Base-by-base conservation (phyloP, 2,797 vertebrate genomes). In the Spinus pinus region DNA sequence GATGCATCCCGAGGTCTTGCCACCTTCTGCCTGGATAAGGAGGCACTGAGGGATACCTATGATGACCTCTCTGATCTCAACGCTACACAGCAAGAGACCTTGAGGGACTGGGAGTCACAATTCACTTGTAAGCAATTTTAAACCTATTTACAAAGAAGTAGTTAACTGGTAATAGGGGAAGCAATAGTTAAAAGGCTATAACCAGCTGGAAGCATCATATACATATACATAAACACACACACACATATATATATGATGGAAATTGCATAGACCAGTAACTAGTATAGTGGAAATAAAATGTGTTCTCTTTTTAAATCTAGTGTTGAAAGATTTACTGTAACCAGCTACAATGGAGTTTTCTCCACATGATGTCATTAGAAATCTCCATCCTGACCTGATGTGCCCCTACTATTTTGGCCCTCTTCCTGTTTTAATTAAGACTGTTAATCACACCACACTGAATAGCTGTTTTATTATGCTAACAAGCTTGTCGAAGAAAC, bases 11-110 rank as follows among this genome's bases (percentile, higher is more conserved):
- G 99, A 94, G 99, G 99, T 42, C 98, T 99, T 85, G 99, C 99
- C n/a, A 99, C 99, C 0, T 99, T 99, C 96, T 99, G 99, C 95
- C 97, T 99, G 97, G 99, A 99, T 91, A 99, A 99, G 92, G 99
- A 99, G 53, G 99, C 99, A 10, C 97, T 99, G 97, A 99, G 98
- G 79, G 99, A 99, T 18, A 97, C 98, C 10, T 98, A 98, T 5
- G 99, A 99, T n/a, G 99, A 99, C 97, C 98, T 99, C 72, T 99
- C 98, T 2, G 99, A 99, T 96, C 99, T 99, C 91, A 98, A 98
- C 39, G 92, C 98, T 90, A 97, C 98, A 77, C 99, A 99, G 97
- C 98, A 98, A 96, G 99, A 99, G 97, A 98, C 99, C 78, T 97
- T 99, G 86, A 97, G 95, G 54, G 99, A 99, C 97, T 99, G 99